Percentiles rank a stretch among this genome's conserved stretches.
Conservation (phyloP, 2,888 invertebrate species). For the Synanthedon tipuliformis region DNA sequence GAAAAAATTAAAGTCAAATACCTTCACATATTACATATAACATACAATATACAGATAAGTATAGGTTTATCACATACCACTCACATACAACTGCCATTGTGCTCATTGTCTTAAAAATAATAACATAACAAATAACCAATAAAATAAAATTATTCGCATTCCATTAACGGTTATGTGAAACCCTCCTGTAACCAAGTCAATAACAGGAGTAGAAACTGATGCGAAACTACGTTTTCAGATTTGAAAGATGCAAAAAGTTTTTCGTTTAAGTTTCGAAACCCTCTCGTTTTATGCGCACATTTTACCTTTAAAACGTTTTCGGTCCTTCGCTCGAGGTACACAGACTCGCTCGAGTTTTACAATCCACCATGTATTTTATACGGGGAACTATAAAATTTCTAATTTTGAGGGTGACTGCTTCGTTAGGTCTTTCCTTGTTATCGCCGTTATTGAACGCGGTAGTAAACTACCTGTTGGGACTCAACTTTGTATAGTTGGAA, state of each 20-base stretch:
- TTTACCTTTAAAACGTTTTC: constrained; percentile 38
- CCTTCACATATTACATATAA: too few relatives aligned
- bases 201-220: constrained; percentile 6
- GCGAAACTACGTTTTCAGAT: constrained; percentile 29
- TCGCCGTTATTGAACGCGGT: constrained; percentile 1
- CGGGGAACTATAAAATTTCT: constrained; percentile 29
- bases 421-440: constrained; percentile 10
- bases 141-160: too few relatives aligned
- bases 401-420: constrained; percentile 27
- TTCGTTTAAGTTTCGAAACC: constrained; percentile 39
- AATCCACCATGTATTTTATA: constrained; percentile 7
- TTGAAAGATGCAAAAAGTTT: constrained; percentile 32
- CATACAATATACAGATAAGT: too few relatives aligned
- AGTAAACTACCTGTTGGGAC: not conserved
- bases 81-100: too few relatives aligned
- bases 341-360: constrained; percentile 6
- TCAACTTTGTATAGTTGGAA: not conserved
- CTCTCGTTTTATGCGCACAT: constrained; percentile 41
- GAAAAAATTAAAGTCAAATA: too few relatives aligned
- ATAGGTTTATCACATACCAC: too few relatives aligned
- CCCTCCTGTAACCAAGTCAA: not conserved
- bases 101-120: too few relatives aligned
- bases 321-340: constrained; percentile 18
- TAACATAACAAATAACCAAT: too few relatives aligned
- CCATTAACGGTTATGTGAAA: not conserved